These are phyloP conservation scores for Chelonus formosanus DNA, from an alignment of 2,888 invertebrate species.

Conservation along the genomic window DNA sequence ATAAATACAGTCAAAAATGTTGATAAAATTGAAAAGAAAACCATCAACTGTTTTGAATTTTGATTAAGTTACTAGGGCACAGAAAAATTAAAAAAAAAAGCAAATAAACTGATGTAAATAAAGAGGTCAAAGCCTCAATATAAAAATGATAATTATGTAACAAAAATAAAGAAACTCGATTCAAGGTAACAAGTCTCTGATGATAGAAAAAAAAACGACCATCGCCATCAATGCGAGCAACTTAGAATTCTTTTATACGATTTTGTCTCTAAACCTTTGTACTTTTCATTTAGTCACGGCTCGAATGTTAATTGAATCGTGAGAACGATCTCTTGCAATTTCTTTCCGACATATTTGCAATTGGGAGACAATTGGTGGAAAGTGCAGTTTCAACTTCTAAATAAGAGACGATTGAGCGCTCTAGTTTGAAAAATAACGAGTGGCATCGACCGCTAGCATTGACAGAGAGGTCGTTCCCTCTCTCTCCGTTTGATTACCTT, in stretches of 20 bases:
- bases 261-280: too few species aligned
- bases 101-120: conserved; percentile 1
- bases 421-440: not conserved
- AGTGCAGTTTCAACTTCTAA: conserved; percentile 3
- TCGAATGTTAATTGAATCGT: conserved; percentile 5
- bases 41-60: not conserved
- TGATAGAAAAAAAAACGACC: conserved; percentile 58
- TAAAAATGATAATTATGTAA: too few species aligned
- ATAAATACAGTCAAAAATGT: conserved; percentile 30
- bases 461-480: conserved; percentile 62
- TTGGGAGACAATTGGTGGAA: not conserved
- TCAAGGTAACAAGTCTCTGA: conserved; percentile 63
- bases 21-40: conserved; percentile 18
- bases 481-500: conserved; percentile 63
- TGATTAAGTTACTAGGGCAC: not conserved
- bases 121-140: conserved; percentile 20
- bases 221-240: conserved; percentile 61
- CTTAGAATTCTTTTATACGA: conserved; percentile 33
- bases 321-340: not conserved
- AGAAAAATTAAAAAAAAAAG: conserved; percentile 28
- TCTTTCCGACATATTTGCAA: not conserved
- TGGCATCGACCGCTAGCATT: conserved; percentile 55
- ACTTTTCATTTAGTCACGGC: too few species aligned
- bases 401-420: too few species aligned
- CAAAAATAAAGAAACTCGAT: conserved; percentile 40